Percentiles rank a stretch among this genome's conserved stretches.
phyloP scores from a whole-genome alignment of 23 tunicate genomes.

The Ciona savignyi region DNA sequence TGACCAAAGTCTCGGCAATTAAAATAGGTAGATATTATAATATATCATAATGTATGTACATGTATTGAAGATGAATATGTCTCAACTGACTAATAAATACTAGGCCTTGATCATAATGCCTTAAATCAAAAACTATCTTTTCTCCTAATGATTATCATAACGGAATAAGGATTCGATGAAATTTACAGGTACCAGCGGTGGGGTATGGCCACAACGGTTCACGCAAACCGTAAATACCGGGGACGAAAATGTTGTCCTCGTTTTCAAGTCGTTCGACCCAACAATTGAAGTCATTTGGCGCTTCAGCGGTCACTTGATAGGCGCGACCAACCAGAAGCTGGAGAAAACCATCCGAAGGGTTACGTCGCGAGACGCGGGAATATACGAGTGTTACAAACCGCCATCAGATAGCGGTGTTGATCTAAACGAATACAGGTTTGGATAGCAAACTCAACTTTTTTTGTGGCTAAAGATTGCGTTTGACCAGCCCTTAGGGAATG shows the following conservation, averaged over 20 bases:
- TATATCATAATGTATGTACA: too few species aligned
- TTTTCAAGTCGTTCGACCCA: constrained; percentile 48
- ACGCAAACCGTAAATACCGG: constrained; percentile 47
- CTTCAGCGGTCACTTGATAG: constrained; percentile 37
- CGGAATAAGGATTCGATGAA: background rate
- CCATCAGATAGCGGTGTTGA: constrained; percentile 7
- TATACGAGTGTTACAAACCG: constrained; percentile 57
- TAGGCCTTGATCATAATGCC: background rate
- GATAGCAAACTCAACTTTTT: background rate
- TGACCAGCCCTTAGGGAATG: too few species aligned
- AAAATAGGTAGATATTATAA: constrained; percentile 35
- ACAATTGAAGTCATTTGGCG: constrained; percentile 40
- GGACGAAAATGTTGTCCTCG: constrained; percentile 22
- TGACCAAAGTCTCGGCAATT: constrained; percentile 29
- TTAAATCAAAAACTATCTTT: background rate
- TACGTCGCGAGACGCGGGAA: constrained; percentile 45
- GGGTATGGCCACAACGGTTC: constrained; percentile 68
- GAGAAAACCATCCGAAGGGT: constrained; percentile 17
- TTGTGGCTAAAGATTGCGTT: background rate
- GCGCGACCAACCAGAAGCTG: constrained; percentile 9
- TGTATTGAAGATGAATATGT: background rate
- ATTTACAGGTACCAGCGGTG: constrained; percentile 52
- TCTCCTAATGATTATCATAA: background rate
- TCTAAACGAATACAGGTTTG: constrained; percentile 7
- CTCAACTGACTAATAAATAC: background rate